A percentile compares a stretch with the other conserved stretches of the same genome.
Evolutionary conservation across 1,140 invertebrate genomes (phyloP).

Genomic region (Zaprionus tsacasi): DNA sequence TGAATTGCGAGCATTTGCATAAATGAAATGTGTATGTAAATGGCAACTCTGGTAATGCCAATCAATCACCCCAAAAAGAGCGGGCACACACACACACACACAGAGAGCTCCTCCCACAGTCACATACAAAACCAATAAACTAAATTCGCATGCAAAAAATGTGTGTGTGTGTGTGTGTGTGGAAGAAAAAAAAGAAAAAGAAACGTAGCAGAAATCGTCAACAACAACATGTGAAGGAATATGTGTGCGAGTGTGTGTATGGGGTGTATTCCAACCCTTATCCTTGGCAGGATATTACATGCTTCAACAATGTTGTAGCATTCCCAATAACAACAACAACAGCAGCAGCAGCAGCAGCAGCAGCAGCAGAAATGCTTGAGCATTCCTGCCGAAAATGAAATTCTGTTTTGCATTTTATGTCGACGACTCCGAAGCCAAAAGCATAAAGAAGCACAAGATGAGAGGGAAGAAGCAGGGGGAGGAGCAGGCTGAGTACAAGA

Average conservation of each 20-base stretch:
- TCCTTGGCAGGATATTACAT: slow-evolving; percentile 82
- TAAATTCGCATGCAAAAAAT: slow-evolving; percentile 76
- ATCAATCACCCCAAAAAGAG: slow-evolving; percentile 78
- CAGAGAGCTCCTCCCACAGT: slow-evolving; percentile 44
- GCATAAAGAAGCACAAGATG: slow-evolving; percentile 53
- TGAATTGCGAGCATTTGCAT: slow-evolving; percentile 82
- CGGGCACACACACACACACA: slow-evolving; percentile 32
- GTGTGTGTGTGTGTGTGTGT: slow-evolving; percentile 11
- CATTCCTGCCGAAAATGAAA: slow-evolving; percentile 83
- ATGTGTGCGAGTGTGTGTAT: slow-evolving; percentile 21
- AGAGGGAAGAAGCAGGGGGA: slow-evolving; percentile 30
- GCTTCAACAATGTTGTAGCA: slow-evolving; percentile 82
- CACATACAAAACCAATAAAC: slow-evolving; percentile 77
- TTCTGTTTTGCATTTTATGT: slow-evolving; percentile 83
- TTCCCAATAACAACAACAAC: slow-evolving; percentile 75
- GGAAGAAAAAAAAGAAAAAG: slow-evolving; percentile 28
- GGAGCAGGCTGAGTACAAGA: slow-evolving; percentile 30
- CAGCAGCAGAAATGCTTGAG: slow-evolving; percentile 42
- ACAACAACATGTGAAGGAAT: slow-evolving; percentile 56
- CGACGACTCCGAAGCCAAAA: slow-evolving; percentile 80
- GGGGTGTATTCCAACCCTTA: slow-evolving; percentile 76
- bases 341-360: slow-evolving; percentile 54
- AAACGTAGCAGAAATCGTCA: slow-evolving; percentile 77
- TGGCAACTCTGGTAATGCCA: slow-evolving; percentile 74
- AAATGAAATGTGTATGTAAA: slow-evolving; percentile 83